Evolutionary conservation across 2,113 vertebrate genomes (phyloP), one percentile per base, ranked within the genome.

Genomic region (Sapayoa aenigma): DNA sequence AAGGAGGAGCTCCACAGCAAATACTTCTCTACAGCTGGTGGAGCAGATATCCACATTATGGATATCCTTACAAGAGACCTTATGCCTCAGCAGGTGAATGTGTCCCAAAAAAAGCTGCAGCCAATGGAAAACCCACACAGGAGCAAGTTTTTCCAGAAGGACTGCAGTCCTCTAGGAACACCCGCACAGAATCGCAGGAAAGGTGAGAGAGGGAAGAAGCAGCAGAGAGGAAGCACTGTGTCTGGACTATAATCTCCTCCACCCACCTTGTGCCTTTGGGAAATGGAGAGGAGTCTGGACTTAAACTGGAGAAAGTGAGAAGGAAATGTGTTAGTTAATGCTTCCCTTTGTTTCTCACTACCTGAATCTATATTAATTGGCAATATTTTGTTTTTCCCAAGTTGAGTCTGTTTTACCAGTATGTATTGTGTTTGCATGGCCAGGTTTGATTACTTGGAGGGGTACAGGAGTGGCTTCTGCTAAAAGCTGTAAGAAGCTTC

Each of bases 181-280:
- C 15, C 16, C 52, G 27, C 13, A 65, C 18, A 30, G 20, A 31
- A 82, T 24, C 30, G 33, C 25, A 12, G 33, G 23, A 63, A 88
- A 53, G 6, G 9, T 41, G 14, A 14, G 20, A 87, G n/a, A 56
- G 11, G 0, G 17, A 84, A 84, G 13, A 10, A 74, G 11, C 6
- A 78, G 19, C 31, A 67, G 28, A 50, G 31, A 56, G 39, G 33
- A 68, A 79, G 12, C 1, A 1, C 11, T 50, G 4, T 74, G 14
- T 44, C 60, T 4, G 6, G 30, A 31, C n/a, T 49, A 4, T 27
- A 52, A 67, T 17, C 16, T 22, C 15, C 11, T 85, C 16, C 33
- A 72, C 5, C 1, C 2, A 18, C 30, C 5, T 15, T 39, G 18
- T 76, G 33, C 27, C 24, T 25, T 46, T 8, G 0, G 8, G n/a